A percentile compares a stretch with the other conserved stretches of the same genome.
Evolutionary conservation across 2,888 invertebrate species (phyloP).

Genomic region (Cylindroiulus punctatus): DNA sequence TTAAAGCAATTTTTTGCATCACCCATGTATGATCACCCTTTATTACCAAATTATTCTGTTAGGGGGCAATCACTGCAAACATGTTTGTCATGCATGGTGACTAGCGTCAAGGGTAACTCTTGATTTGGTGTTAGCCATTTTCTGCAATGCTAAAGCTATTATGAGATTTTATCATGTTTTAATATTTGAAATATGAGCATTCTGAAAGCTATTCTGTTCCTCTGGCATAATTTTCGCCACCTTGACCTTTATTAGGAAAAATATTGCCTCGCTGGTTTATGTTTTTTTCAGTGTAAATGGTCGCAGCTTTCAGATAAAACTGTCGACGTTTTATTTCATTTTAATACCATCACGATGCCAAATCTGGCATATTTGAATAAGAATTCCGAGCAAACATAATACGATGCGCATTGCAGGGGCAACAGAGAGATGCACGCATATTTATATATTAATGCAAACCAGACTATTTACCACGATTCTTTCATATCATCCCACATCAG

Average conservation of each 20-base stretch:
- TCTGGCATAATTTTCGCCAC: not conserved
- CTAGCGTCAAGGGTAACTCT: not conserved
- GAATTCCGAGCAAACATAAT: slow-evolving; percentile 20
- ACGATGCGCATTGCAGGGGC: slow-evolving; percentile 33
- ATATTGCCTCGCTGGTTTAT: not conserved
- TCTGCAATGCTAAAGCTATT: no score
- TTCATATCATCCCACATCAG: not conserved
- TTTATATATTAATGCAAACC: slow-evolving; percentile 6
- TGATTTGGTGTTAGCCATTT: no score
- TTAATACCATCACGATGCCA: slow-evolving; percentile 7
- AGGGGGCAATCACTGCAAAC: not conserved
- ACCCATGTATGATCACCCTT: no score
- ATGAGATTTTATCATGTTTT: no score
- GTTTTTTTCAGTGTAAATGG: not conserved
- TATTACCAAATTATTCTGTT: not conserved
- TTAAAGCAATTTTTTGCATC: not conserved
- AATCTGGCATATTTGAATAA: not conserved
- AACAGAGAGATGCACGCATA: slow-evolving; percentile 28
- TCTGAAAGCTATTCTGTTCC: no score
- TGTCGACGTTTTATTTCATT: not conserved
- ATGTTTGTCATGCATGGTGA: not conserved
- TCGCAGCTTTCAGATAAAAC: not conserved
- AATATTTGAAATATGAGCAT: no score
- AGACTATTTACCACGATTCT: slow-evolving; percentile 2
- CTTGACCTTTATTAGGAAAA: not conserved